Percentiles rank a stretch among this genome's conserved stretches.
Conservation (phyloP, 2,888 invertebrate species). For the Cecidostiba fungosa region DNA sequence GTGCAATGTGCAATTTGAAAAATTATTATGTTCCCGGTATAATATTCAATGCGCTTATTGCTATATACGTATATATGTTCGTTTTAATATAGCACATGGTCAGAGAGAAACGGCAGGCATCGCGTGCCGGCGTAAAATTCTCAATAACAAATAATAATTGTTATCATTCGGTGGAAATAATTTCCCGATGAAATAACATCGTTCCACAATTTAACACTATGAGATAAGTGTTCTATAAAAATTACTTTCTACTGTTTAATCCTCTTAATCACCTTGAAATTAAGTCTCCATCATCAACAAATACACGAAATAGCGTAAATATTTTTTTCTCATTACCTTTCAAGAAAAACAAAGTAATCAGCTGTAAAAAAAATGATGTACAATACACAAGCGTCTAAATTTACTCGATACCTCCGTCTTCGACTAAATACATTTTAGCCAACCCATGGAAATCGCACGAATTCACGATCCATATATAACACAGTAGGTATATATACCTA, state of each 20-base stretch:
- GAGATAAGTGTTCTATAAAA: too few species aligned
- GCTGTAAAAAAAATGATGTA: too few species aligned
- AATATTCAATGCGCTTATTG: background rate
- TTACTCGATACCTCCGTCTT: background rate
- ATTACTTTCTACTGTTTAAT: too few species aligned
- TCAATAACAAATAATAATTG: constrained; percentile 28
- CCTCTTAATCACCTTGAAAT: too few species aligned
- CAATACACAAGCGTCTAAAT: background rate
- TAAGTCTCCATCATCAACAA: too few species aligned
- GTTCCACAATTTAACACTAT: background rate
- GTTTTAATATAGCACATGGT: background rate
- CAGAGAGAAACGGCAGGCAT: background rate
- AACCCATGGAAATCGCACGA: background rate
- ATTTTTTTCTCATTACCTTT: too few species aligned
- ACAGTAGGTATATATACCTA: background rate
- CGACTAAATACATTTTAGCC: background rate
- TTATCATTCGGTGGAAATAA: background rate
- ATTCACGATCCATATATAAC: constrained; percentile 8
- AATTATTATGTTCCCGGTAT: background rate
- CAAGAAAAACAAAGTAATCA: too few species aligned
- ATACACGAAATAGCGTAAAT: too few species aligned
- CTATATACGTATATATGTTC: background rate
- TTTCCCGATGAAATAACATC: background rate
- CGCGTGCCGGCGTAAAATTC: background rate
- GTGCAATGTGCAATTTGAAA: background rate